These are phyloP conservation scores for Microtus agrestis DNA, from an alignment of 2,797 vertebrate species.

Conservation along the genomic window DNA sequence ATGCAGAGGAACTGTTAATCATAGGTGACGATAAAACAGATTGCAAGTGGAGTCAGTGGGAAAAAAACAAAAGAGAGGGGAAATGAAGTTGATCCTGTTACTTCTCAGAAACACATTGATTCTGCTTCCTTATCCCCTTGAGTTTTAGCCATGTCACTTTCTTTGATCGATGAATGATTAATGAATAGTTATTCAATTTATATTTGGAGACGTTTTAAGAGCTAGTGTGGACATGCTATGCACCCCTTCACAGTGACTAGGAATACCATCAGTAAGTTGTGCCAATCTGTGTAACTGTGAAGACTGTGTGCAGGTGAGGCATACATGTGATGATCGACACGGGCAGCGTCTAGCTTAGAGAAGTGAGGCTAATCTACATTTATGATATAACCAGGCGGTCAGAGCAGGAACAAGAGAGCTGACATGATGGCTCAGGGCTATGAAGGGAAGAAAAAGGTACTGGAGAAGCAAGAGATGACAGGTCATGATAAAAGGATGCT, in stretches of 20 bases:
- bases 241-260: neutral
- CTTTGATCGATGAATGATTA: neutral
- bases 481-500: neutral
- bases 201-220: slow-evolving; percentile 1
- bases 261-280: neutral
- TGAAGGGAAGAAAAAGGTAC: neutral
- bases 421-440: fast-evolving
- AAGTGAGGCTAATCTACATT: neutral
- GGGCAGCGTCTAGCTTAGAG: neutral
- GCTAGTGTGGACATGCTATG: neutral
- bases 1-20: neutral
- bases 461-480: neutral
- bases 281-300: neutral
- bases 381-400: neutral
- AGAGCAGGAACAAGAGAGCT: neutral
- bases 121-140: neutral
- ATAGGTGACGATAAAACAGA: neutral
- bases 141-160: neutral
- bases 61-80: neutral
- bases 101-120: slow-evolving; percentile 1
- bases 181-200: neutral
- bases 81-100: neutral
- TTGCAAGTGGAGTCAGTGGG: neutral
- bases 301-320: neutral
- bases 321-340: neutral